A percentile compares a stretch with the other conserved stretches of the same genome.
These are phyloP conservation scores for Cerastis rubricosa DNA, from an alignment of 2,888 invertebrate genomes.

Conservation along the genomic window DNA sequence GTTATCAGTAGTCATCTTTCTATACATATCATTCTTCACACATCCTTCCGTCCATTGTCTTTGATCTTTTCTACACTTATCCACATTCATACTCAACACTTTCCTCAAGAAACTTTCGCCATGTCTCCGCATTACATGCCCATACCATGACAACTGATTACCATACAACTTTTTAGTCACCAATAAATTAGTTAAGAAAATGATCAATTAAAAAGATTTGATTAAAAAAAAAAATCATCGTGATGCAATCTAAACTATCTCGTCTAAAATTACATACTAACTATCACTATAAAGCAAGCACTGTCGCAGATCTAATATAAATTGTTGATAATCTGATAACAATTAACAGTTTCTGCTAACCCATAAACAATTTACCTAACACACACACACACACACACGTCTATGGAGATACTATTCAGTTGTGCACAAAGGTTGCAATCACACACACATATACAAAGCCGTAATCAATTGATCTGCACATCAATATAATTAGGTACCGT, in stretches of 20 bases:
- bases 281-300: background rate
- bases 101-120: background rate
- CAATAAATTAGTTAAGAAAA: background rate
- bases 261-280: background rate
- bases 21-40: background rate
- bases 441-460: background rate
- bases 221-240: too few relatives aligned
- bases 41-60: background rate
- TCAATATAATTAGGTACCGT: conserved; percentile 51
- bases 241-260: background rate
- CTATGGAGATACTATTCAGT: background rate
- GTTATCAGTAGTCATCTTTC: background rate
- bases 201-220: background rate
- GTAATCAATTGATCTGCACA: conserved; percentile 21
- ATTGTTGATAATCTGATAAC: background rate
- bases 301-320: background rate
- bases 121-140: background rate
- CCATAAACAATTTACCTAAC: background rate
- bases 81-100: background rate
- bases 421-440: background rate
- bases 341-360: background rate
- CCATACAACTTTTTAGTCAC: background rate
- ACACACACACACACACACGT: background rate
- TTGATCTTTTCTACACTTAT: background rate
- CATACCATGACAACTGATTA: background rate